Base-by-base conservation (phyloP, 2,113 vertebrate genomes). In the Maccullochella peelii region DNA sequence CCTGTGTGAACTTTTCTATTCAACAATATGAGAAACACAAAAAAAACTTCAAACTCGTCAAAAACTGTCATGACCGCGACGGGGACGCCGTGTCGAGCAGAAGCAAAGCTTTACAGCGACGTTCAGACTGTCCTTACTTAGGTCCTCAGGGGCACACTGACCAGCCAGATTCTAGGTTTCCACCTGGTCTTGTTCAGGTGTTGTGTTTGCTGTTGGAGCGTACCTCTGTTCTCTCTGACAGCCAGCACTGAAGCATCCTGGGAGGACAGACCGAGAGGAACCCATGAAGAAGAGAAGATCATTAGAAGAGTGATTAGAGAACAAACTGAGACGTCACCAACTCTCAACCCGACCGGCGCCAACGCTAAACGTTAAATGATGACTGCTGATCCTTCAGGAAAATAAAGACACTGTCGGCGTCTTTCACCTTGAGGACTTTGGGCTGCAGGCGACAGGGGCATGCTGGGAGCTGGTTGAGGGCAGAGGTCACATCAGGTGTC, bases 381-480 rank as follows among this genome's bases (percentile, higher is more conserved):
- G 20, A 5, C 30, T 1, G 62, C 20, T 36, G 15, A 4, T 65
- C 36, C 27, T 1, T n/a, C 40, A 9, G 40, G 40, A 40, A 2
- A 12, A 44, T 12, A 21, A 38, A 8, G 15, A 47, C 7, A 6
- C 1, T 1, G n/a, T 8, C 5, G 0, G 21, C 15, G 0, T 59
- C 36, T 23, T 21, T 75, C 75, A 99, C 98, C 97, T 99, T 99
- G 88, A 96, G 96, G 71, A 97, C 97, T 74, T 96, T 97, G 72
- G 98, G 97, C 91, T 99, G 97, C 92, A 98, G 95, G 12, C 98
- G 97, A 59, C 98, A 98, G 4, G 98, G 97, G 80, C 98, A 99
- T 52, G 98, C 97, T 3, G 98, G 98, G 89, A 99, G 95, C 92
- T 97, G 97, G 94, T 95, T 98, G 78, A 99, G 96, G 52, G 98